These are phyloP conservation scores for Xestia xanthographa DNA, from an alignment of 2,888 invertebrate genomes.

Conservation along the genomic window DNA sequence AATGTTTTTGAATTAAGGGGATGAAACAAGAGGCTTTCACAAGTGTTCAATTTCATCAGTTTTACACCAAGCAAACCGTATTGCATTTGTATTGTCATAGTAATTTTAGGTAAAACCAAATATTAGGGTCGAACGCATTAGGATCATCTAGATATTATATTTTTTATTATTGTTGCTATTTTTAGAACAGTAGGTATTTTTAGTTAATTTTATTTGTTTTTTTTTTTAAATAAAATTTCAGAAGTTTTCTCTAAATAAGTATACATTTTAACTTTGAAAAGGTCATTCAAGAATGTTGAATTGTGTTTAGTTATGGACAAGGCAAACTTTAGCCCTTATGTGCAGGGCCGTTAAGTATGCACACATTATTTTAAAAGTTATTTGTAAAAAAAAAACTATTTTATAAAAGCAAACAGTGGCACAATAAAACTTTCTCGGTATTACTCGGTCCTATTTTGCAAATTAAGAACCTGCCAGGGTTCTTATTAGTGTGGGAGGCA, in stretches of 20 bases:
- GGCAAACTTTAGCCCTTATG: background rate
- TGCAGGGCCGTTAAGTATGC: background rate
- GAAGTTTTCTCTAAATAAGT: background rate
- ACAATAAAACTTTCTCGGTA: background rate
- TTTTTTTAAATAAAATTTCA: background rate
- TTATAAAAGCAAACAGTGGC: background rate
- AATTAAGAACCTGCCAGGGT: background rate
- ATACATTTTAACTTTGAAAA: background rate
- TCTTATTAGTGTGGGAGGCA: background rate
- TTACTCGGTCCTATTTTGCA: background rate
- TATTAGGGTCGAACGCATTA: background rate
- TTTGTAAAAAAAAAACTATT: background rate
- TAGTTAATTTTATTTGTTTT: background rate
- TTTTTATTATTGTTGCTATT: background rate
- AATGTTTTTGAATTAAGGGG: background rate
- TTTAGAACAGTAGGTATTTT: slow-evolving; percentile 1
- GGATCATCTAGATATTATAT: slow-evolving; percentile 9
- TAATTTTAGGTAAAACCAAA: slow-evolving; percentile 15
- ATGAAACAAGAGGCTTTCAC: background rate
- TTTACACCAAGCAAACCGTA: slow-evolving; percentile 16
- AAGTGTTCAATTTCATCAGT: slow-evolving; percentile 27
- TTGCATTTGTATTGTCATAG: slow-evolving; percentile 35
- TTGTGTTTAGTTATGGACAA: background rate
- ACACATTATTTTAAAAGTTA: background rate
- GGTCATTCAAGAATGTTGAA: background rate